These are phyloP conservation scores for Dinocampus coccinellae DNA, from an alignment of 2,888 invertebrate species.

Conservation along the genomic window DNA sequence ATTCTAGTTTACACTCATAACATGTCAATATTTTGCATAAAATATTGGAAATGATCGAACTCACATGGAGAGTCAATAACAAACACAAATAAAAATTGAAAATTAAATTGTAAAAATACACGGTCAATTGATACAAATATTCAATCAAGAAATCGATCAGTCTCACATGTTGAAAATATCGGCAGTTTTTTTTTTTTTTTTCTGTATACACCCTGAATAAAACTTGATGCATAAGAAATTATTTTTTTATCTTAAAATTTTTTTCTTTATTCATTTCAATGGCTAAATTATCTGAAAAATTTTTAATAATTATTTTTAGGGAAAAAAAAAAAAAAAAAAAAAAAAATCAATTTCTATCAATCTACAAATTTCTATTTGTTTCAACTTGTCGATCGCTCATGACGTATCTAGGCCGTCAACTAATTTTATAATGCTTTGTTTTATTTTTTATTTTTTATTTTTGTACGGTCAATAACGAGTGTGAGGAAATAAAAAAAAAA, in stretches of 20 bases:
- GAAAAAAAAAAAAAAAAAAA: background rate
- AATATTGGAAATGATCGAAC: slow-evolving; percentile 20
- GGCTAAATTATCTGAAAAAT: slow-evolving; percentile 33
- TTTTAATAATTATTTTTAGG: background rate
- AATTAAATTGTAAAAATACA: slow-evolving; percentile 35
- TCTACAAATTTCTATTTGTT: background rate
- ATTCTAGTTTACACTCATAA: slow-evolving; percentile 32
- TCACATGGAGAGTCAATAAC: slow-evolving; percentile 28
- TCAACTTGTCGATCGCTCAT: slow-evolving; percentile 27
- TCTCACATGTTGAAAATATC: slow-evolving; percentile 61
- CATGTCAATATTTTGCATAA: slow-evolving; percentile 20
- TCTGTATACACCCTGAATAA: slow-evolving; percentile 51
- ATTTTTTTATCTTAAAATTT: slow-evolving; percentile 24
- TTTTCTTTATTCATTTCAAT: slow-evolving; percentile 31
- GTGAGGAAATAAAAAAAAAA: slow-evolving; percentile 18
- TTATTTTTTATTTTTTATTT: background rate
- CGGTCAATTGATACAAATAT: slow-evolving; percentile 47
- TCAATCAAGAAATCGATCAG: slow-evolving; percentile 58
- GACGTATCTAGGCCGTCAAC: slow-evolving; percentile 38
- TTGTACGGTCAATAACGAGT: slow-evolving; percentile 37
- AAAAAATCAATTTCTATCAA: background rate
- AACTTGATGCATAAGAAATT: slow-evolving; percentile 46
- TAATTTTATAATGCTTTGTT: slow-evolving; percentile 38
- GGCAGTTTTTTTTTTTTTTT: slow-evolving; percentile 56
- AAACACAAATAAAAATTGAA: slow-evolving; percentile 31